Conservation (phyloP, 2,888 invertebrate species). For the Cosmorhoe ocellata region DNA sequence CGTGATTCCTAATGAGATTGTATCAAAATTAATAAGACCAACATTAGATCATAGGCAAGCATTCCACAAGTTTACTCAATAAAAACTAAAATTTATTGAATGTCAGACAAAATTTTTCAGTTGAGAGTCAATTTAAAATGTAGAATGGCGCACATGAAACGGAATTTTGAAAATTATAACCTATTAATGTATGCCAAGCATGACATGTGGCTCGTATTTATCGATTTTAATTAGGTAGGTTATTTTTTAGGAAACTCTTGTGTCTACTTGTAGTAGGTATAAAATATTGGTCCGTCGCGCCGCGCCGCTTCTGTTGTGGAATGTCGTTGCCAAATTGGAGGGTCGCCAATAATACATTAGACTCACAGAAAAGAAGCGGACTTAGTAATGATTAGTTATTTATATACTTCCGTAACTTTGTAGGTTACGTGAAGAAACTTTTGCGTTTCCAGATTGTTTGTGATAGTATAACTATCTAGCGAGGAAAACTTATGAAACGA, state of each 20-base stretch:
- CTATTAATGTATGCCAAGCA: constrained; percentile 32
- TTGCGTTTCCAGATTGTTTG: constrained; percentile 23
- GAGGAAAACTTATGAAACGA: constrained; percentile 9
- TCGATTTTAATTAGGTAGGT: constrained; percentile 40
- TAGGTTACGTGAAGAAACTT: constrained; percentile 7
- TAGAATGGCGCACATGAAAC: constrained; percentile 34
- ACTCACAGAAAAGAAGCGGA: constrained; percentile 41
- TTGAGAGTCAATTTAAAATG: constrained; percentile 35
- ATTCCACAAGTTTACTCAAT: constrained; percentile 29
- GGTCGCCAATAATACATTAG: constrained; percentile 53
- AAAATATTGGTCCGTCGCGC: constrained; percentile 31
- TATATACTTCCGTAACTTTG: constrained; percentile 35
- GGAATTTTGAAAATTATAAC: constrained; percentile 32
- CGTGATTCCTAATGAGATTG: constrained; percentile 24
- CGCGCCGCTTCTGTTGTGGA: constrained; percentile 28
- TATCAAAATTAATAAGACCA: constrained; percentile 21
- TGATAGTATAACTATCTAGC: constrained; percentile 4
- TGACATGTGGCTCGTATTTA: constrained; percentile 35
- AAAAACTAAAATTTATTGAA: constrained; percentile 36
- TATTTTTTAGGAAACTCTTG: constrained; percentile 32
- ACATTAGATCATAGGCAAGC: constrained; percentile 32
- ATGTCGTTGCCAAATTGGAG: constrained; percentile 59
- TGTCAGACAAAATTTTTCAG: constrained; percentile 28
- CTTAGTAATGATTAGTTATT: constrained; percentile 32
- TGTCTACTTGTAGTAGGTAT: constrained; percentile 24